phyloP scores from a whole-genome alignment of 2,888 invertebrate species.

The Cerceris ruficornis region DNA sequence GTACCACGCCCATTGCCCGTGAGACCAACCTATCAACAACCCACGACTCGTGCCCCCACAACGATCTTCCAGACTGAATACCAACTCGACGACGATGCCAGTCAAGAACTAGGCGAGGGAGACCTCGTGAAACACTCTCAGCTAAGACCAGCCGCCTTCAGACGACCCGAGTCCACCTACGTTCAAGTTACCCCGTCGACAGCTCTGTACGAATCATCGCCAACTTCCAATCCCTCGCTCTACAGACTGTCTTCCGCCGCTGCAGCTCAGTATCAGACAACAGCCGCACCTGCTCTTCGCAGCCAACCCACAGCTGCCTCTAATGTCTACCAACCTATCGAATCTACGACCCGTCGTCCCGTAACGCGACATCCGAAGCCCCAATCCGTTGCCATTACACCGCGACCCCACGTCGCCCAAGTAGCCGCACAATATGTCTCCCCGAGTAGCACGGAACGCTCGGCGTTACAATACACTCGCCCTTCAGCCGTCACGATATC shows the following conservation, averaged over 20 bases:
- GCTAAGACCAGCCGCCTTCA: slow-evolving; percentile 79
- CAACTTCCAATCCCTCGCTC: slow-evolving; percentile 84
- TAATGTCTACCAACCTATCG: slow-evolving; percentile 70
- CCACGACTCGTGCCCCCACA: slow-evolving; percentile 84
- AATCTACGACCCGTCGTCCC: slow-evolving; percentile 73
- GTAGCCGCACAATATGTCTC: slow-evolving; percentile 79
- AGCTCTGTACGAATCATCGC: slow-evolving; percentile 71
- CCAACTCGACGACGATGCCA: slow-evolving; percentile 81
- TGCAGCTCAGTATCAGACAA: slow-evolving; percentile 86
- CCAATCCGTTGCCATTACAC: slow-evolving; percentile 84
- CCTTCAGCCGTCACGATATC: slow-evolving; percentile 73
- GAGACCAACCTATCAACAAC: slow-evolving; percentile 79
- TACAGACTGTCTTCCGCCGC: slow-evolving; percentile 82
- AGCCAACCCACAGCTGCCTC: slow-evolving; percentile 68
- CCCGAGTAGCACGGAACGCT: slow-evolving; percentile 81
- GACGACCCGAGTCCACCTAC: slow-evolving; percentile 79
- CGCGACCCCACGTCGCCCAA: slow-evolving; percentile 81
- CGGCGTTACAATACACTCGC: slow-evolving; percentile 77
- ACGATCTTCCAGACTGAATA: slow-evolving; percentile 89
- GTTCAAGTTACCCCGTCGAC: slow-evolving; percentile 72
- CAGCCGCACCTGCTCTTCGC: slow-evolving; percentile 82
- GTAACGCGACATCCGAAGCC: slow-evolving; percentile 71
- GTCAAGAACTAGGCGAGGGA: slow-evolving; percentile 84
- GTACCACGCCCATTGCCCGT: slow-evolving; percentile 81
- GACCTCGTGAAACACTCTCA: slow-evolving; percentile 85